Base-by-base conservation (phyloP, 2,113 vertebrate genomes). In the Chunga burmeisteri region DNA sequence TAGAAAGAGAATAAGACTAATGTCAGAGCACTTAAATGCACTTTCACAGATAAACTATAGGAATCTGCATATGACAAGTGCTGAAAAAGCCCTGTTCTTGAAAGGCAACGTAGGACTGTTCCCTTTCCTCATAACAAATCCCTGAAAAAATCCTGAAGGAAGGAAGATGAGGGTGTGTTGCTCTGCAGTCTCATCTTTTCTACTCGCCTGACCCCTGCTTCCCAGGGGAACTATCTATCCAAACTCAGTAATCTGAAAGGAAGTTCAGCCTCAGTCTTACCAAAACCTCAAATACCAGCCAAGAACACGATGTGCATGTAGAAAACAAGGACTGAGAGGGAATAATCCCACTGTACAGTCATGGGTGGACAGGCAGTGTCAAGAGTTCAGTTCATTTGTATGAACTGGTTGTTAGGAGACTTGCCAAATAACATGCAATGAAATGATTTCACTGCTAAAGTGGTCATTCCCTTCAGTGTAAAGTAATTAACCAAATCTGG, bases 171-270 rank as follows among this genome's bases (percentile, higher is more conserved):
- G 66, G 11, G 9, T 21, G 62, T 90, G 55, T 27, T 59, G 46
- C 66, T 85, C 50, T 82, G 70, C 56, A 94, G 7, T 9, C 27
- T 95, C 91, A 89, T 85, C 62, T 80, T 67, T 44, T 55, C 77
- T 93, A 10, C 52, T 81, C 0, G 0, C 63, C 70, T 70, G 26
- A 6, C 29, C 20, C 7, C 38, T 1, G 0, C 6, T 80, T 91
- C 89, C 86, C 32, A 0, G 11, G n/a, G 75, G 91, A 55, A 20
- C 32, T 29, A 65, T 73, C 58, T 46, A 7, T 72, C 66, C 84
- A 85, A 82, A 56, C 27, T 91, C 77, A 63, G 61, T 79, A 65
- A 91, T 22, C 71, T 49, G 72, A 47, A 68, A 71, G 29, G 38
- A 93, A 77, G 62, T 40, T 90, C 62, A 62, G 34, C 36, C 56